These are phyloP conservation scores for Eulemur coronatus DNA, from an alignment of 2,797 vertebrate genomes.

Conservation along the genomic window DNA sequence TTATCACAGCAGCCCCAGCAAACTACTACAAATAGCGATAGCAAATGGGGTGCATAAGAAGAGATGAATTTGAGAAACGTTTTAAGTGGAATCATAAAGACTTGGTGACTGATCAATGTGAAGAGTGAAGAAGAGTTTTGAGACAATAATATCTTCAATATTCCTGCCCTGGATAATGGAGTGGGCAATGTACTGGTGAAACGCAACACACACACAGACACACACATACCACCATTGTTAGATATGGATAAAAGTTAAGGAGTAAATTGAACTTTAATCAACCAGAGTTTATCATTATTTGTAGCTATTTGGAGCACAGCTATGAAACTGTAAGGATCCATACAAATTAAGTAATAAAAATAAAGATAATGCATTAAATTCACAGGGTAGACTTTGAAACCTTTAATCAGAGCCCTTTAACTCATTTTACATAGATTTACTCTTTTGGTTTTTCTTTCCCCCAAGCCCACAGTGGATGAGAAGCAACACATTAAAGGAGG, in stretches of 20 bases:
- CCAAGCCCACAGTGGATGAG: neutral
- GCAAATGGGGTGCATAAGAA: neutral
- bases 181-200: slow-evolving; percentile 38
- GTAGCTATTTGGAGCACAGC: neutral
- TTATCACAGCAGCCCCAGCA: neutral
- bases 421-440: neutral
- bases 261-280: slow-evolving; percentile 4
- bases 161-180: neutral
- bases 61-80: neutral
- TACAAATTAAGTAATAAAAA: neutral
- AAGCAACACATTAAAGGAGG: neutral
- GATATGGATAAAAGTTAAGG: neutral
- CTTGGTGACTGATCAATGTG: slow-evolving; percentile 55
- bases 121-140: slow-evolving; percentile 45
- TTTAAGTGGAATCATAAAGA: neutral
- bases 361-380: neutral
- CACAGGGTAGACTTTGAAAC: neutral
- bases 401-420: neutral
- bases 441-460: neutral
- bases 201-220: fast-evolving
- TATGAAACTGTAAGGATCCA: neutral
- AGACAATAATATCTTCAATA: neutral
- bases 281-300: neutral
- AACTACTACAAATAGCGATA: neutral
- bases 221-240: neutral